Evolutionary conservation across 2,797 vertebrate genomes (phyloP), one percentile per base, ranked within the genome.

Genomic region (Parotocinclus haroldoi): DNA sequence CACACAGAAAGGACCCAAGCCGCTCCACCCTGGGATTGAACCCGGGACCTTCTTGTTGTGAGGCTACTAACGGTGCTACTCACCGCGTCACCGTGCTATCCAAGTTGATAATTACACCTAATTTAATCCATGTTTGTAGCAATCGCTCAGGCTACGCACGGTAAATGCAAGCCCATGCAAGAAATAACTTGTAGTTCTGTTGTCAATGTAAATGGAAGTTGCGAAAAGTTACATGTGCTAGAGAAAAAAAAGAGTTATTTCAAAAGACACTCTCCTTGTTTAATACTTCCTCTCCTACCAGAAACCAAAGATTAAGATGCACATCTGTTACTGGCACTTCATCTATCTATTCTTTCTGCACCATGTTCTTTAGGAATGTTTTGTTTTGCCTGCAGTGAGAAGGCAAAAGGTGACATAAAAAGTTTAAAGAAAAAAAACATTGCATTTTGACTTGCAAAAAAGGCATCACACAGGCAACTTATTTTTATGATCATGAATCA

Each of bases 361-460:
- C 71, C 44, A 79, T 79, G 72, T 70, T 63, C 64, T 69, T 36
- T 50, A 71, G 75, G 82, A 86, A 78, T 61, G 75, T 87, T 85
- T 85, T 86, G 77, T 84, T 88, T 89, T 84, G 86, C 86, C 84
- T 85, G 82, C 78, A 81, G 86, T 84, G 75, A 68, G 73, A 76
- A 86, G 84, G 80, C 81, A 83, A 89, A 87, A 90, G 86, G 85
- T 87, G 84, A 84, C 74, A 78, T 67, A 37, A 76, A 81, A 58
- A 64, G 19, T 39, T 0, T 11, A 50, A 66, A 70, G 62, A 73
- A 61, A 62, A 65, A 58, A 63, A 67, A 75, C 56, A 78, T 59
- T 50, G 76, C 36, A 60, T 75, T 72, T 78, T 73, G 58, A 65
- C 55, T 57, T 58, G 56, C 48, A 75, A 71, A 72, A 75, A 69